Base-by-base conservation (phyloP, 2,797 vertebrate species). In the Distichodus sexfasciatus region DNA sequence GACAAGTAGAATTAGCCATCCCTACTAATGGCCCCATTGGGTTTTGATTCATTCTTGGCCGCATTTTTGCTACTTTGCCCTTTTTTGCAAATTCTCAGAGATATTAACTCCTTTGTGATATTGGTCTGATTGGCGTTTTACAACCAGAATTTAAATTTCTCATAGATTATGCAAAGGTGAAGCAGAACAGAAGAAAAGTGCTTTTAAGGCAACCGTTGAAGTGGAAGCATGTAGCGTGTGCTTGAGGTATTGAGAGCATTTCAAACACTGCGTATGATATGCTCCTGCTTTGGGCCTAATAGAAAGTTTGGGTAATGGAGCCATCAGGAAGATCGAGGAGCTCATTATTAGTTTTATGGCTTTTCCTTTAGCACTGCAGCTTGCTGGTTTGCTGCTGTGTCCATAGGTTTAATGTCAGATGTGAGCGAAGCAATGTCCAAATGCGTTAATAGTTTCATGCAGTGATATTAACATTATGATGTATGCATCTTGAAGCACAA, bases 331-430 rank as follows among this genome's bases (percentile, higher is more conserved):
- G 46, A 67, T 60, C 17, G 14, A 24, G 26, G 43, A 44, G 59
- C 63, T 68, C 19, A 64, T 71, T 63, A 74, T 70, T 51, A 36
- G 12, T 53, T 71, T 65, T 72, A 72, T 66, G n/a, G 57, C 40
- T 53, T 33, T 43, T 54, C 31, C 40, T 33, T 17, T 17, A 65
- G 23, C 46, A 51, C 51, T 24, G 12, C 11, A 17, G 31, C 47
- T 44, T 38, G 36, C 57, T 17, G 66, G 58, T 70, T 24, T 65
- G 33, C 58, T 14, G 43, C 4, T 12, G 29, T 28, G 33, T 71
- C 40, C 38, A 60, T 75, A 48, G 66, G 23, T 41, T 61, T 43
- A 66, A 75, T 65, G 48, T 28, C 43, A 67, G 31, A 46, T 48
- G 48, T 59, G 46, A 54, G n/a, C 26, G 21, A 68, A 50, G 47